Percentiles rank a stretch among this genome's conserved stretches.
Evolutionary conservation across 2,888 invertebrate species (phyloP).

Genomic region (Eupithecia subfuscata): DNA sequence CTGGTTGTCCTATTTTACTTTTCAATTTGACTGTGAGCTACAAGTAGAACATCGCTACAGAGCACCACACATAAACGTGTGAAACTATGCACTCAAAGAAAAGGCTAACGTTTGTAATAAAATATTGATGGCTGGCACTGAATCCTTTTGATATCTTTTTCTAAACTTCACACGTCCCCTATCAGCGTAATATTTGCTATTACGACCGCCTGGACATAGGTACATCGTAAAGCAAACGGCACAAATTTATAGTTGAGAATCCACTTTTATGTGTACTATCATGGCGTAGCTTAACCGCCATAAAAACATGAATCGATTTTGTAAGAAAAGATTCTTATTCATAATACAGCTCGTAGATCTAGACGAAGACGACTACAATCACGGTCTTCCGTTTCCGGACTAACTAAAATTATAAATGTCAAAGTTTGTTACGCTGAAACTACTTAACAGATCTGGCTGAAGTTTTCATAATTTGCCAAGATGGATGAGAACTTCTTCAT

Average conservation of each 20-base stretch:
- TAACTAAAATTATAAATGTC: too few relatives aligned
- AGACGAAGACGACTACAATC: background rate
- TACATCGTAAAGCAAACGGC: slow-evolving; percentile 29
- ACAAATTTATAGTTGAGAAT: slow-evolving; percentile 32
- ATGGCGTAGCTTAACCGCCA: slow-evolving; percentile 28
- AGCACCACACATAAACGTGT: background rate
- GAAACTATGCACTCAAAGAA: slow-evolving; percentile 11
- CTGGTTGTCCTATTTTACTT: background rate
- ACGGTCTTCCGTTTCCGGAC: too few relatives aligned
- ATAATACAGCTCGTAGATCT: background rate
- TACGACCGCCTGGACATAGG: slow-evolving; percentile 30
- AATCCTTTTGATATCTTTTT: slow-evolving; percentile 17
- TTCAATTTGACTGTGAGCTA: background rate
- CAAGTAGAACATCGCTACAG: background rate
- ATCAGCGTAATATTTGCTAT: slow-evolving; percentile 30
- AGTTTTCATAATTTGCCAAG: background rate
- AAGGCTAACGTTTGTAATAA: slow-evolving; percentile 13
- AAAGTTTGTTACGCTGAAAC: too few relatives aligned
- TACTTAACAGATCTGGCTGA: too few relatives aligned
- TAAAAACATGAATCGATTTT: slow-evolving; percentile 30
- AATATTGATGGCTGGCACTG: slow-evolving; percentile 17
- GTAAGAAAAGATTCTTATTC: slow-evolving; percentile 12
- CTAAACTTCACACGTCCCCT: slow-evolving; percentile 23
- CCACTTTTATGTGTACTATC: slow-evolving; percentile 29
- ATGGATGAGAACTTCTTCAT: background rate